Evolutionary conservation across 92 coral and sea anemone genomes (phyloP), one percentile per base, ranked within the genome.

Genomic region (Zoanthus gigantus): DNA sequence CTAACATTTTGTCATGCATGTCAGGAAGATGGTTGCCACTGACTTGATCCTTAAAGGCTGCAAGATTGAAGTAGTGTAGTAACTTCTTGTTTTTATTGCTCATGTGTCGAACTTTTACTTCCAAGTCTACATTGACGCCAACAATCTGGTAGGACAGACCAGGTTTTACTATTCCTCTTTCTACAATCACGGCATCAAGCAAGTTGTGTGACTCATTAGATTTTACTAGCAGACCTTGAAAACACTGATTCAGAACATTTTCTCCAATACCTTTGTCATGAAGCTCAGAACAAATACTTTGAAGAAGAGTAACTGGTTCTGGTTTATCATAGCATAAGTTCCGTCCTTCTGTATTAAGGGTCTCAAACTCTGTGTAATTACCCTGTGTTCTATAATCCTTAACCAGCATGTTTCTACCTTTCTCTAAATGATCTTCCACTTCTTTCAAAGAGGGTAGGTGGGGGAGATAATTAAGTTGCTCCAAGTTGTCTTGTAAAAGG

Each of bases 51-150:
- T 83, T 78, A 42, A 92, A 42, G 11, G 93, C 95, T 12, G 89
- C 91, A 13, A 83, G 73, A 54, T 92, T 86, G 76, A 90, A 90
- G 63, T 52, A 83, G 65, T 90, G 92, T 18, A 92, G 47, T 4
- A 93, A 92, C 56, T 90, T 92, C 66, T 73, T 80, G 52, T 90
- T 92, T 45, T 66, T 87, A 48, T 83, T 61, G 1, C 57, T 86
- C 93, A 90, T 90, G 67, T 92, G 94, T 1, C 89, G 50, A 10
- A 83, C 92, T 60, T 92, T 89, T 2, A 89, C 86, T 81, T 89
- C 72, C 30, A 90, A 45, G 75, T 92, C 92, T 34, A 85, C 74
- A 86, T 90, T 90, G 90, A 89, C 92, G 9, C 94, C 92, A 28
- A 89, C 83, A 18, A 85, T 89, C 68, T 92, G 94, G 63, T 82